These are phyloP conservation scores for Chaetodon auriga DNA, from an alignment of 2,113 vertebrate species.

Conservation along the genomic window DNA sequence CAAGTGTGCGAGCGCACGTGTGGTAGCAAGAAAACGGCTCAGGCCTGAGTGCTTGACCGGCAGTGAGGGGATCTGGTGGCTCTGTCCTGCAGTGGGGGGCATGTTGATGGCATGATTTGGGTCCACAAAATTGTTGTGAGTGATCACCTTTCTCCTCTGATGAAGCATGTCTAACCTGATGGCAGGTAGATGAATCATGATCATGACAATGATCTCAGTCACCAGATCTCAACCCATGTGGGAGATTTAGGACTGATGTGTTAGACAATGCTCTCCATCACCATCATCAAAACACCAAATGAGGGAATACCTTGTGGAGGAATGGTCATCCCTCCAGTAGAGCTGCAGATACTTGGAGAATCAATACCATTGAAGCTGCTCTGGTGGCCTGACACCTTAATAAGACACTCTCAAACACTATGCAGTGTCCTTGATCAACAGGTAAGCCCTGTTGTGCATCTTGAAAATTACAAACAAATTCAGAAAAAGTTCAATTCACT, in stretches of 20 bases:
- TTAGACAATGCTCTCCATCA: not conserved
- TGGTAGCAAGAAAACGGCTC: too few species aligned
- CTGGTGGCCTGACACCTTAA: too few species aligned
- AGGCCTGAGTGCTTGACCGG: too few species aligned
- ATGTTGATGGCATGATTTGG: too few species aligned
- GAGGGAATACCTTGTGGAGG: constrained; percentile 28
- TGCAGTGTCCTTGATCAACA: not conserved
- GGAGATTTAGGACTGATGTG: not conserved
- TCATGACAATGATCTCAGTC: too few species aligned
- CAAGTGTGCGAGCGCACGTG: too few species aligned
- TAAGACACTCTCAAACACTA: not conserved
- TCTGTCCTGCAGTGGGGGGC: too few species aligned
- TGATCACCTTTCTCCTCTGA: too few species aligned
- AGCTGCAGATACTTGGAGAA: constrained; percentile 24
- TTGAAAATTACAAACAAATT: not conserved
- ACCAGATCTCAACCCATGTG: not conserved
- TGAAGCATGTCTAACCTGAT: too few species aligned
- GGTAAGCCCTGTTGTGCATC: not conserved
- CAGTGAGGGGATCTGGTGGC: too few species aligned
- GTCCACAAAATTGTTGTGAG: too few species aligned
- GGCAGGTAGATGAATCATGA: too few species aligned
- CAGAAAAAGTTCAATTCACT: not conserved
- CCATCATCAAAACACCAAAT: constrained; percentile 14
- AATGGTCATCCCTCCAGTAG: constrained; percentile 27
- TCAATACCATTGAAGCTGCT: constrained; percentile 17